Base-by-base conservation (phyloP, 2,113 vertebrate genomes). In the Gallinago jamesoni region DNA sequence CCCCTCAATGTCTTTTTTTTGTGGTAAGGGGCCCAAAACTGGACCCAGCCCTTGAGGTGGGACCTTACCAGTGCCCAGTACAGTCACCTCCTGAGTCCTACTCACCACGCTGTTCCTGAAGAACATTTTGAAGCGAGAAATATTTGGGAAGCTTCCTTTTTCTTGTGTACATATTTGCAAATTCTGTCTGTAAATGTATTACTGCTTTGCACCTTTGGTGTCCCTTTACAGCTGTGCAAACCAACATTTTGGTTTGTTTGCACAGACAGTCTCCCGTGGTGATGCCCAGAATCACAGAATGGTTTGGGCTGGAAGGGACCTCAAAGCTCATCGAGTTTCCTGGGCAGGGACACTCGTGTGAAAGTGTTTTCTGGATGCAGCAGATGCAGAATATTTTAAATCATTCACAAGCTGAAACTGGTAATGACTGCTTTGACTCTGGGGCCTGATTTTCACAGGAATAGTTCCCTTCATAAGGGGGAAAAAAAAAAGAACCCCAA, bases 261-360 rank as follows among this genome's bases (percentile, higher is more conserved):
- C 81, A 27, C 31, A 33, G 57, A 59, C 45, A 10, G 7, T 69
- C 17, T n/a, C 27, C 20, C 0, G 0, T 53, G 45, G 14, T 53
- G 83, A 25, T 50, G 39, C 55, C 50, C 66, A 60, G 45, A 63
- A 19, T 16, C 27, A 28, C 8, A 4, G 52, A 27, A 28, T 28
- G 8, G 52, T 53, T 53, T 16, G 53, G 53, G 53, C 28, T 55
- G 53, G 53, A 55, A 55, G 28, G 53, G 16, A 55, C 9, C 53
- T 55, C 17, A 55, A 55, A 55, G 53, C 17, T 30, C 15, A 30
- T 55, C 1, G 53, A 55, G 28, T 55, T 55, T 28, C 53, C 53
- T 55, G 53, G 53, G 53, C 53, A 55, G 53, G 53, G 53, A 30
- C 28, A 11, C 31, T 50, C 6, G 1, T 30, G 53, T 56, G 12